Evolutionary conservation across 2,888 invertebrate species (phyloP), one percentile per base, ranked within the genome.

Genomic region (Anoncus sp.): DNA sequence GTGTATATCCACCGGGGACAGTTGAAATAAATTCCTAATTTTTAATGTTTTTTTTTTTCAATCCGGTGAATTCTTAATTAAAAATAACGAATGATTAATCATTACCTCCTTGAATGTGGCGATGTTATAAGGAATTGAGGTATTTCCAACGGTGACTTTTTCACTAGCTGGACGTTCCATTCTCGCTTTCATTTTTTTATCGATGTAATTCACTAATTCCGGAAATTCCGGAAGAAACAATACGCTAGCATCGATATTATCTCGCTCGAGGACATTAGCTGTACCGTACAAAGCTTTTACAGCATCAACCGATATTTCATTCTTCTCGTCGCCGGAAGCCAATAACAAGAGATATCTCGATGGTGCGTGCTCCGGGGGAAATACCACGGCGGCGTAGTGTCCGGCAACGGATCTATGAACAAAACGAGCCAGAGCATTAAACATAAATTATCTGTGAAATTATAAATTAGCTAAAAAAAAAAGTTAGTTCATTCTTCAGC

Each of bases 311-410:
- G 94, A 94, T 45, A 96, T 95, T 86, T 97, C 96, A 74, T 95
- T 96, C 92, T 96, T 96, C 76, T 93, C 93, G 88, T 98, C 98
- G 53, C 97, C 97, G 82, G 96, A 96, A 38, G 97, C 97, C 70
- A 97, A 90, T 18, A 98, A 92, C 67, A 98, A 91, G 10, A 98
- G 92, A 89, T 96, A 97, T 86, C 97, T 93, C 0, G 98, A 96
- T 0, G 97, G 96, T 0, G 96, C 94, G 90, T 97, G 96, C 86
- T 96, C 94, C 38, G 94, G 93, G 0, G 97, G 96, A 91, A 97
- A 98, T 81, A 98, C 96, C 7, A 94, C 94, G 3, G 96, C 95
- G 0, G 97, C 93, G 86, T 97, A 97, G 76, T 96, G 94, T 86
- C 96, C 96, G 3, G 97, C 96, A 45, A 97, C 95, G 91, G 96